These are phyloP conservation scores for Atethmia centrago DNA, from an alignment of 2,888 invertebrate genomes.

Conservation along the genomic window DNA sequence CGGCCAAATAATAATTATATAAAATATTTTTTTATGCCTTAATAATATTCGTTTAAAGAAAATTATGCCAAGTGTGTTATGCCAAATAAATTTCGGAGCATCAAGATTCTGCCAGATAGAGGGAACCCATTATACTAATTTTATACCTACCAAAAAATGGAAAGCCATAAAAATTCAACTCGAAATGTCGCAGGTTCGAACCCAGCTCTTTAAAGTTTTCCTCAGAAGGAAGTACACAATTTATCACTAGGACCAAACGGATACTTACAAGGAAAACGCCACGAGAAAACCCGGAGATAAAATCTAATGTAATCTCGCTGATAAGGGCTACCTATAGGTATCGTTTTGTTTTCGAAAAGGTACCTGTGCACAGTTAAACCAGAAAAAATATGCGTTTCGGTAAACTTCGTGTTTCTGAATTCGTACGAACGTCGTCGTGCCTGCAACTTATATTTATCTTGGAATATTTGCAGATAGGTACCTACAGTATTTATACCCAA, in stretches of 20 bases:
- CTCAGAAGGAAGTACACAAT: conserved; percentile 39
- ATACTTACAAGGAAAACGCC: conserved; percentile 50
- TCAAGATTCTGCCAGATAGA: too few species aligned
- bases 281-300: conserved; percentile 42
- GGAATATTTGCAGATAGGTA: too few species aligned
- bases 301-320: conserved; percentile 52
- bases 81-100: too few species aligned
- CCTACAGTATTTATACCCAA: too few species aligned
- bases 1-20: too few species aligned
- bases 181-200: conserved; percentile 24
- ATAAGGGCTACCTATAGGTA: conserved; percentile 35
- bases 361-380: neutral
- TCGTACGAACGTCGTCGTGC: neutral
- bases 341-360: conserved; percentile 11
- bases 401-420: neutral
- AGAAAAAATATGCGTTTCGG: neutral
- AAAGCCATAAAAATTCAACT: conserved; percentile 4
- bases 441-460: too few species aligned
- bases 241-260: conserved; percentile 40
- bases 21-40: too few species aligned
- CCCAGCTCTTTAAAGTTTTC: conserved; percentile 25
- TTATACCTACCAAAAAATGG: too few species aligned
- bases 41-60: too few species aligned
- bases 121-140: too few species aligned
- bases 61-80: too few species aligned